These are phyloP conservation scores for Melitaea athalia DNA, from an alignment of 2,888 invertebrate species.

Conservation along the genomic window DNA sequence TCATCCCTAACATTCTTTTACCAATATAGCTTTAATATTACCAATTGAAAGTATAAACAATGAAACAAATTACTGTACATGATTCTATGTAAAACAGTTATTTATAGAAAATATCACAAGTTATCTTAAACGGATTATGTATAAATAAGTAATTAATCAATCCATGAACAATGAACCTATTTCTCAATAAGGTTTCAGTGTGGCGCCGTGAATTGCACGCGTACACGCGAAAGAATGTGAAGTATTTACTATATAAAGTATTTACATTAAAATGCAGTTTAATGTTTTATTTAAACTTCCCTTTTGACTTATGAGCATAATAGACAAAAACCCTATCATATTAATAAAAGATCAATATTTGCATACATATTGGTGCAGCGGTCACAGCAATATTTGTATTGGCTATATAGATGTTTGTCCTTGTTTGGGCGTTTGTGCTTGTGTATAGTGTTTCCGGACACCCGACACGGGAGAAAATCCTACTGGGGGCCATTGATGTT, in stretches of 20 bases:
- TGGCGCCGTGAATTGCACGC: conserved; percentile 4
- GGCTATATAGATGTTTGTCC: too few relatives aligned
- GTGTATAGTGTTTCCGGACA: too few relatives aligned
- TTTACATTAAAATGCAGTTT: neutral
- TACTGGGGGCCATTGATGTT: too few relatives aligned
- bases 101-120: neutral
- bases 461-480: too few relatives aligned
- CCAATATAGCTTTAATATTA: too few relatives aligned
- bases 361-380: too few relatives aligned
- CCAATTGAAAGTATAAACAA: neutral
- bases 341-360: too few relatives aligned
- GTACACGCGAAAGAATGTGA: neutral
- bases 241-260: conserved; percentile 1
- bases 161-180: conserved; percentile 4
- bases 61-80: neutral
- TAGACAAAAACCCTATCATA: neutral
- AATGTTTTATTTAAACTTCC: neutral
- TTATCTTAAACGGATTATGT: neutral
- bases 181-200: neutral
- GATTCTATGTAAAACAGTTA: neutral
- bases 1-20: too few relatives aligned
- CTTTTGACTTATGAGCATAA: neutral
- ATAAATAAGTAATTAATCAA: neutral
- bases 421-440: too few relatives aligned
- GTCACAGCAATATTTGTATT: too few relatives aligned